A percentile compares a stretch with the other conserved stretches of the same genome.
phyloP scores from a whole-genome alignment of 2,888 invertebrate genomes.

The Aphidoletes aphidimyza region DNA sequence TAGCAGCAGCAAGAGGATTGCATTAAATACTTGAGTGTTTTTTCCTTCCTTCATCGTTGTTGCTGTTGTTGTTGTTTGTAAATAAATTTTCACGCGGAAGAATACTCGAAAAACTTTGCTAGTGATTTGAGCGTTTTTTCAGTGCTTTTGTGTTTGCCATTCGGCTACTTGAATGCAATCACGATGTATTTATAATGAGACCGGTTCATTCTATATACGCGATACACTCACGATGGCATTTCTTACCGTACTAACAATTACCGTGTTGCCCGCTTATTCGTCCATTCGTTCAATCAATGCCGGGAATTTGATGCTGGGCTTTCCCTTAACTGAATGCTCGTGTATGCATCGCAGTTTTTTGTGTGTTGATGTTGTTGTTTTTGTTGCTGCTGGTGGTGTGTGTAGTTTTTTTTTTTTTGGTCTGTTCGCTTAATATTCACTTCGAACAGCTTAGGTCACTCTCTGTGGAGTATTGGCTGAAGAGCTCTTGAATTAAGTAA shows the following conservation, averaged over 20 bases:
- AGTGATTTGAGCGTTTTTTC: slow-evolving; percentile 19
- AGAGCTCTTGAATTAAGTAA: slow-evolving; percentile 42
- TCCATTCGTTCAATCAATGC: no score
- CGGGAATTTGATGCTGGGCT: no score
- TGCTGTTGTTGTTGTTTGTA: not conserved
- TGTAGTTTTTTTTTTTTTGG: not conserved
- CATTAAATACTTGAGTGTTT: slow-evolving; percentile 9
- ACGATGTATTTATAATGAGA: slow-evolving; percentile 46
- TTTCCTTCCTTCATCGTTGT: no score
- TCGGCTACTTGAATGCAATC: slow-evolving; percentile 21
- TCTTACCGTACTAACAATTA: not conserved
- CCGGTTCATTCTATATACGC: not conserved
- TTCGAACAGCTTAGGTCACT: slow-evolving; percentile 29
- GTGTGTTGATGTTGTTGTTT: not conserved
- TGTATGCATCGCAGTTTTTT: not conserved
- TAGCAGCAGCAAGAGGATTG: no score
- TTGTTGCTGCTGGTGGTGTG: not conserved
- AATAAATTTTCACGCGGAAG: slow-evolving; percentile 48
- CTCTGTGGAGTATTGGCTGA: not conserved
- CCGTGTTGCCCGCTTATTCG: not conserved
- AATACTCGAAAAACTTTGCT: slow-evolving; percentile 17
- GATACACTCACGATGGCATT: not conserved
- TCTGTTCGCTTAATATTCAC: not conserved
- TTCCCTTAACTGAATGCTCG: no score
- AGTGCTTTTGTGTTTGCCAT: not conserved